Conservation (phyloP, 2,113 vertebrate genomes). For the Melanerpes aurifrons region DNA sequence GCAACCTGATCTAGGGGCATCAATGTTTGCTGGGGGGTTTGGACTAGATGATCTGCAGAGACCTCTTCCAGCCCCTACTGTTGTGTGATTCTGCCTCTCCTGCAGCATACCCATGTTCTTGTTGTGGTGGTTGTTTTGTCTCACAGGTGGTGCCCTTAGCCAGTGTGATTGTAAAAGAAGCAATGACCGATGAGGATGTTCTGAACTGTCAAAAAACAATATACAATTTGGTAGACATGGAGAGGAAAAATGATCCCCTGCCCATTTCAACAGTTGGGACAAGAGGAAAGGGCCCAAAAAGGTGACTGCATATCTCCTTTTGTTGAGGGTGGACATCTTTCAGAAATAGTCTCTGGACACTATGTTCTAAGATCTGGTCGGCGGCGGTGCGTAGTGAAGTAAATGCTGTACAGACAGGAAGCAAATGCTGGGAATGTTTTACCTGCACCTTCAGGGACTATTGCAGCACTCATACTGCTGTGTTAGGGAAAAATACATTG, state of each 20-base stretch:
- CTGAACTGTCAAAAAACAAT: constrained; percentile 98
- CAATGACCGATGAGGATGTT: constrained; percentile 93
- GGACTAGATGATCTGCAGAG: too few relatives aligned
- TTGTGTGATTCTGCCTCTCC: background rate
- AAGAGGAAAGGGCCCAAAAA: constrained; percentile 97
- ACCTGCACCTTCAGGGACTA: background rate
- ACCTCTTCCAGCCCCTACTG: too few relatives aligned
- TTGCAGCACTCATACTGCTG: background rate
- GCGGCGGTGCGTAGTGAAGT: background rate
- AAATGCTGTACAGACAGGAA: background rate
- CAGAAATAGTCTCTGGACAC: background rate
- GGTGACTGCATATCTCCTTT: constrained; percentile 73
- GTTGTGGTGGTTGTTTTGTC: background rate
- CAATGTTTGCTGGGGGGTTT: too few relatives aligned
- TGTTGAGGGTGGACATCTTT: background rate
- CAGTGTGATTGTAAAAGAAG: constrained; percentile 95
- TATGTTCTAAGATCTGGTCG: background rate
- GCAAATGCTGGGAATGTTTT: background rate
- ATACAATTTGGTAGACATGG: constrained; percentile 98
- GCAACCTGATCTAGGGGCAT: too few relatives aligned
- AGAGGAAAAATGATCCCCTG: constrained; percentile 97
- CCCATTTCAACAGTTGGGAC: constrained; percentile 98
- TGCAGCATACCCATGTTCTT: background rate
- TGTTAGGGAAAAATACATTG: background rate
- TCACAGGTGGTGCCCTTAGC: constrained; percentile 94